phyloP scores from a whole-genome alignment of 2,113 vertebrate species.

The Bolborhynchus lineola region DNA sequence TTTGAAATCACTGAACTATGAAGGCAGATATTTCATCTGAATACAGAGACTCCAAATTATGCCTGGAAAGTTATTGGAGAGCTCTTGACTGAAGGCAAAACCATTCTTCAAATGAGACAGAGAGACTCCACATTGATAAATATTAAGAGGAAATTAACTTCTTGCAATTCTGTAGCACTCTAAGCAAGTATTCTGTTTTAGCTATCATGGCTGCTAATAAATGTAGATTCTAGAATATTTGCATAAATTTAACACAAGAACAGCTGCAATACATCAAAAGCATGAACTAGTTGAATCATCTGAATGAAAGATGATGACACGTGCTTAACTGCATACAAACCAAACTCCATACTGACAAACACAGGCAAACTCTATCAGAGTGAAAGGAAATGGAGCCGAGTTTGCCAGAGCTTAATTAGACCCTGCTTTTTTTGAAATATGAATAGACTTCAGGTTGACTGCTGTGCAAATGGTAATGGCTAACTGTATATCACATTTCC shows the following conservation, averaged over 20 bases:
- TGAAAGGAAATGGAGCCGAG: not conserved
- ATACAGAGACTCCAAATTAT: not conserved
- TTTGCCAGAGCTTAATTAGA: conserved; percentile 28
- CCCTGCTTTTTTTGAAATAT: not conserved
- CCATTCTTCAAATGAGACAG: not conserved
- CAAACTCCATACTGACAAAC: conserved; percentile 21
- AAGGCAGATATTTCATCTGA: not conserved
- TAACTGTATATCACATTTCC: not conserved
- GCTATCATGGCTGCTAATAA: conserved; percentile 1
- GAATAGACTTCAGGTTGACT: conserved; percentile 36
- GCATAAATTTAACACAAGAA: conserved; percentile 52
- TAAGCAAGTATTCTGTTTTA: not conserved
- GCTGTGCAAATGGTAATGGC: conserved; percentile 4
- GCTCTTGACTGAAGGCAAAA: conserved; percentile 3
- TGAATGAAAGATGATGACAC: conserved; percentile 60
- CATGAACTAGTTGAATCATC: conserved; percentile 21
- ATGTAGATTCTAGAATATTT: conserved; percentile 34
- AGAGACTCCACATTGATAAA: not conserved
- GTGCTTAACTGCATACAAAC: not conserved
- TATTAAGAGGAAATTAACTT: conserved; percentile 2
- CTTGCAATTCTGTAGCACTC: not conserved
- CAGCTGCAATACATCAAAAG: conserved; percentile 63
- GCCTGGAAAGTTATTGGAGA: not conserved
- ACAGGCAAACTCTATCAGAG: not conserved
- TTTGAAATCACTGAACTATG: not conserved